Evolutionary conservation across 2,113 vertebrate genomes (phyloP), one percentile per base, ranked within the genome.

Genomic region (Sclerurus mexicanus): DNA sequence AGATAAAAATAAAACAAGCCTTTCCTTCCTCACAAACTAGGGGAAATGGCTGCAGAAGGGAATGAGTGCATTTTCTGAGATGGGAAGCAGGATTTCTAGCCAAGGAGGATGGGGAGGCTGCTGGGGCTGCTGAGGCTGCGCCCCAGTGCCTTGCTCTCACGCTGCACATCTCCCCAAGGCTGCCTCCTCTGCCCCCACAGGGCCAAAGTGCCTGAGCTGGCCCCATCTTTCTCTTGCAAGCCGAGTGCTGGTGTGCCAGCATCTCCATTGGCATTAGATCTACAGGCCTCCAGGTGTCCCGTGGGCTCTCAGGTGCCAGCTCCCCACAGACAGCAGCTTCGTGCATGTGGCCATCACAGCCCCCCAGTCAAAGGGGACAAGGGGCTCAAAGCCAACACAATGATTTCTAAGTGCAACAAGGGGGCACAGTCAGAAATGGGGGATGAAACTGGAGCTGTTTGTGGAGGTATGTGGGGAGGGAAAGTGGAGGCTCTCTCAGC

Each of bases 391-490:
- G 19, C 35, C 20, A 62, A 9, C 31, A 44, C 1, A 9, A 16
- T 11, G 4, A 8, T n/a, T 92, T 53, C 25, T 87, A 42, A 4
- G 18, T 58, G 6, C 2, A 5, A 30, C 22, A 89, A 62, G 27
- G 3, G 4, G 6, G 6, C 5, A 23, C 17, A 46, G 40, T 31
- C 10, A 66, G 50, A 69, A 79, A 52, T 0, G 1, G 30, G 15
- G 14, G 18, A 7, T 22, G n/a, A 58, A 18, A 52, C 22, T 2
- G 2, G 49, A 64, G 42, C 27, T 87, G 10, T 28, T 19, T 2
- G 16, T 4, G 5, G 49, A 85, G 30, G 22, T 0, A 0, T 37
- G 14, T 73, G 59, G 39, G 12, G 25, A 89, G 31, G 33, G 16
- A 58, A 66, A 10, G 8, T 40, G 46, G 10, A 21, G 68, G 18